Evolutionary conservation across 2,888 invertebrate species (phyloP), one percentile per base, ranked within the genome.

Genomic region (Cyaniris semiargus): DNA sequence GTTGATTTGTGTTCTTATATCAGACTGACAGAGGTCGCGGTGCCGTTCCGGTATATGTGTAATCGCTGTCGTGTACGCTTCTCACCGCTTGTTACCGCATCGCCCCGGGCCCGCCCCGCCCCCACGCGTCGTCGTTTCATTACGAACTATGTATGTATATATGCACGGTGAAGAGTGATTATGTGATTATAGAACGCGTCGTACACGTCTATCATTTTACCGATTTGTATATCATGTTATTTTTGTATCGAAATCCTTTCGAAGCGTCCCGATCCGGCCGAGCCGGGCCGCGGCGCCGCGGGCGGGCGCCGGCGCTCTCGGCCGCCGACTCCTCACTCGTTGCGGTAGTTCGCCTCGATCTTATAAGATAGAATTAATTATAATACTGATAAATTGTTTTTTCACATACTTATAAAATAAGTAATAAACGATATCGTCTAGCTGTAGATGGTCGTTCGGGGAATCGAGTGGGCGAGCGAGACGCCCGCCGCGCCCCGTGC

Each of bases 361-460:
- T 86, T 86, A 85, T 90, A 87, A 89, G 84, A 87, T 90, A 90
- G 88, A 86, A 83, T 88, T 85, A 87, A 86, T 84, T 79, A 84
- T 87, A 85, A 87, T 89, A 88, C 86, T 88, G 86, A 90, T 88
- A 85, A 85, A 87, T 90, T 88, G 88, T 91, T 91, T 92, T 76
- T 90, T 89, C 90, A 91, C 91, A 91, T 91, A 91, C 90, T 90
- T 90, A 91, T 89, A 87, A 89, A 88, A 90, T 92, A 91, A 92
- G 91, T 91, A 90, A 89, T 88, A 88, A 88, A 88, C 53, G 27
- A 87, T 83, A 89, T 90, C 90, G 90, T 89, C 84, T 90, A 91
- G 90, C 88, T 87, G 90, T 90, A 90, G 90, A 87, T 84, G 83
- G 86, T 88, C 87, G 90, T 87, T 74, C 27, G 53, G 48, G 48